Evolutionary conservation across 2,888 invertebrate species (phyloP).

Genomic region (Scaptomyza polygonia): DNA sequence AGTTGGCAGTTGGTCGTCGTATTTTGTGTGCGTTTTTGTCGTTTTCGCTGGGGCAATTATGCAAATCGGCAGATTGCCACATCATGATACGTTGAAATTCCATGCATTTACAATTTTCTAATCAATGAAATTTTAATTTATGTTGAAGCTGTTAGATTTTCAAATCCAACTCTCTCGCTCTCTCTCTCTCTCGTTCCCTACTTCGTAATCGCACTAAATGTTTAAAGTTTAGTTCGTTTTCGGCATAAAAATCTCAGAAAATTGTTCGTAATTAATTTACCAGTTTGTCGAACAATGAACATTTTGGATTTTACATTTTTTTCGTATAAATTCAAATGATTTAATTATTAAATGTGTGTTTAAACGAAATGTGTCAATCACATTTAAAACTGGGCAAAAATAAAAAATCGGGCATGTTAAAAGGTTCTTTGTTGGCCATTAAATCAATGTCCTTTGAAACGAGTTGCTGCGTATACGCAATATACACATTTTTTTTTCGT

Average conservation of each 20-base stretch:
- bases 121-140: conserved; percentile 83
- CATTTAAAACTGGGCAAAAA: conserved; percentile 8
- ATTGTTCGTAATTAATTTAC: background rate
- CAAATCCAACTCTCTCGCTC: background rate
- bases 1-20: conserved; percentile 11
- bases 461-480: conserved; percentile 9
- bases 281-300: conserved; percentile 12
- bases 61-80: conserved; percentile 81
- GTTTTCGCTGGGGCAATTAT: conserved; percentile 72
- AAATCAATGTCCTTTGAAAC: conserved; percentile 42
- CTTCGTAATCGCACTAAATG: conserved; percentile 17
- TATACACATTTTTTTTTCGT: conserved; percentile 4
- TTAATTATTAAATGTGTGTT: conserved; percentile 65
- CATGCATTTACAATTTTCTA: conserved; percentile 84
- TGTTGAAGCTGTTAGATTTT: conserved; percentile 54
- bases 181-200: background rate
- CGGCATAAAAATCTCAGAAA: background rate
- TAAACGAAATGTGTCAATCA: conserved; percentile 56
- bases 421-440: conserved; percentile 15
- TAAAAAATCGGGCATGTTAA: conserved; percentile 3
- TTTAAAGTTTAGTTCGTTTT: conserved; percentile 9
- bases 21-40: conserved; percentile 66
- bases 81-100: conserved; percentile 76
- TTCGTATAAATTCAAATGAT: conserved; percentile 47
- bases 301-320: background rate